Evolutionary conservation across 1,140 invertebrate genomes (phyloP).

Genomic region (Trichonephila inaurata): DNA sequence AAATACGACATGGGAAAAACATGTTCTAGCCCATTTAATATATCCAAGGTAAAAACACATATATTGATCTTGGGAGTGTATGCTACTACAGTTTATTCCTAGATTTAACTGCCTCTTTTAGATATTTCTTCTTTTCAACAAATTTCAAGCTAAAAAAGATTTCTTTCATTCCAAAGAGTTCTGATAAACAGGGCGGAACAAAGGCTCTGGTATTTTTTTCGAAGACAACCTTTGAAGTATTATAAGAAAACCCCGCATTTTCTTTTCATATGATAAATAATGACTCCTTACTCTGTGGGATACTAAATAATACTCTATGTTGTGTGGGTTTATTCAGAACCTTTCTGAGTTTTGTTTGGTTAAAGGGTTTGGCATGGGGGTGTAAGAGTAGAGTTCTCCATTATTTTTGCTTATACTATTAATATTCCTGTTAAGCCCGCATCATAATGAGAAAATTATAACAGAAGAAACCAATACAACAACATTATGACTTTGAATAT

Average conservation of each 20-base stretch:
- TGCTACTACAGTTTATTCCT: neutral
- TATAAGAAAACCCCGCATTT: neutral
- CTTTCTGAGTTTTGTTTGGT: too few relatives aligned
- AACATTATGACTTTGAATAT: too few relatives aligned
- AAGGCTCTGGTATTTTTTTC: neutral
- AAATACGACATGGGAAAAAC: too few relatives aligned
- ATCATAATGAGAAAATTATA: too few relatives aligned
- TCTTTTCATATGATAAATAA: constrained; percentile 26
- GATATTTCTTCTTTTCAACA: neutral
- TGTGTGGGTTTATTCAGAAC: too few relatives aligned
- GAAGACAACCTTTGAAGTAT: neutral
- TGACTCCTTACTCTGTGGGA: neutral
- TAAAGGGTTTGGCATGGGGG: too few relatives aligned
- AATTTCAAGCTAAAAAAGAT: neutral
- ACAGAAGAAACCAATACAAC: too few relatives aligned
- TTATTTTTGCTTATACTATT: too few relatives aligned
- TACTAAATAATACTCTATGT: neutral
- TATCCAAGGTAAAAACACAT: neutral
- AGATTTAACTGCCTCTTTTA: neutral
- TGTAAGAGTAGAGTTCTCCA: too few relatives aligned
- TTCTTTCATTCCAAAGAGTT: neutral
- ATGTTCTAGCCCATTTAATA: too few relatives aligned
- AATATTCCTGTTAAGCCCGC: too few relatives aligned
- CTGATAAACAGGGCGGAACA: neutral
- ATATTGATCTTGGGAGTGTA: neutral